phyloP scores from a whole-genome alignment of 1,140 invertebrate species.

The Bombus picipes region DNA sequence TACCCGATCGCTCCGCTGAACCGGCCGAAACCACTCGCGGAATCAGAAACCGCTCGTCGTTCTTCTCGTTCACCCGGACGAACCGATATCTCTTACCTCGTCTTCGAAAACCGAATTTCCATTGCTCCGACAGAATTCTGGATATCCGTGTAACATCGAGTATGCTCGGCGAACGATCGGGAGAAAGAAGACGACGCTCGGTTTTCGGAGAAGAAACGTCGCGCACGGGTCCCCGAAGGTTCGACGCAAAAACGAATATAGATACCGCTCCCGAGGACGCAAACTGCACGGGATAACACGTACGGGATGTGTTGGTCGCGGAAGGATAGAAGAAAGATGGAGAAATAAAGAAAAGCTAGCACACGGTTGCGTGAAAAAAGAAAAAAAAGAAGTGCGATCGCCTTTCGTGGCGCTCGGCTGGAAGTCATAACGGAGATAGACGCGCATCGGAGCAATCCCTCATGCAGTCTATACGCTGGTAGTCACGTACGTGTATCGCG shows the following conservation, averaged over 20 bases:
- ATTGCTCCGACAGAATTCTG: no score
- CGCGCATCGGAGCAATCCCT: slow-evolving; percentile 74
- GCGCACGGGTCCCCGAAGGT: slow-evolving; percentile 64
- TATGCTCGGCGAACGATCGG: no score
- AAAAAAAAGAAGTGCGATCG: slow-evolving; percentile 55
- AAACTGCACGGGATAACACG: not conserved
- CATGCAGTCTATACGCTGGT: slow-evolving; percentile 59
- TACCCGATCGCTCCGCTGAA: not conserved
- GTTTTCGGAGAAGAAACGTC: slow-evolving; percentile 28
- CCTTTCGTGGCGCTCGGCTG: slow-evolving; percentile 63
- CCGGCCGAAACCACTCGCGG: not conserved
- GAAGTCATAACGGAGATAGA: slow-evolving; percentile 77
- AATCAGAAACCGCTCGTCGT: no score
- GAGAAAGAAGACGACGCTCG: not conserved
- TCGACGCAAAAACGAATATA: slow-evolving; percentile 72
- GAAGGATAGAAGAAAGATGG: slow-evolving; percentile 39
- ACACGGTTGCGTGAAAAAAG: slow-evolving; percentile 40
- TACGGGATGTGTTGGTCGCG: not conserved
- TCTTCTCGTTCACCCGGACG: not conserved
- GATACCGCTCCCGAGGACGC: slow-evolving; percentile 62
- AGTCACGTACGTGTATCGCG: slow-evolving; percentile 22
- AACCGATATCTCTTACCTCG: not conserved
- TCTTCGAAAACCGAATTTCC: no score
- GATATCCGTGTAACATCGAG: no score
- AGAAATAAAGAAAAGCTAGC: slow-evolving; percentile 26